Base-by-base conservation (phyloP, 2,113 vertebrate genomes). In the Thunnus thynnus region DNA sequence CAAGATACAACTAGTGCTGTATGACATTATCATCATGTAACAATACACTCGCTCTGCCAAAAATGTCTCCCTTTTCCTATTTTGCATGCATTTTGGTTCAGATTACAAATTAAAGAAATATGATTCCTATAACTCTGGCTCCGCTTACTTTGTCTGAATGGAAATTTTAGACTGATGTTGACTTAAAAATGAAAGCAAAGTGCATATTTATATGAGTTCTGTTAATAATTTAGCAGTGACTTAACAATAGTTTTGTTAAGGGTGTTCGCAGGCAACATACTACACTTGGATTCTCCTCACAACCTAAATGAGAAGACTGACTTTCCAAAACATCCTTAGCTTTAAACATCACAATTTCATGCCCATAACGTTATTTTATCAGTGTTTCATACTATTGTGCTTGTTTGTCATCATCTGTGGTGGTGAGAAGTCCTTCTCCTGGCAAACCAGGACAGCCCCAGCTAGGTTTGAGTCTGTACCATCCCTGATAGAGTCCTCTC, bases 401-500 rank as follows among this genome's bases (percentile, higher is more conserved):
- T 8, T 57, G 32, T 51, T 71, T 71, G 16, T 73, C 2, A 2
- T 30, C 16, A 16, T 78, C 62, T 2, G 44, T 22, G 5, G 41
- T 17, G 55, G 51, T 54, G 5, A 91, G 93, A 52, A 94, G 92
- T 72, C 93, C 95, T 0, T 92, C 90, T 54, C 91, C 95, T 0
- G 96, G 95, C 57, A 93, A 88, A 68, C 95, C 95, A 0, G 96
- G 95, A 50, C 95, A 95, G 72, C 93, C 94, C 86, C 89, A 92
- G 58, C 88, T 90, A 0, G 84, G 93, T 51, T 63, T 72, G 22
- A 89, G 72, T 11, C 70, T 68, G 86, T 92, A 96, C 96, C 96
- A 96, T n/a, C 94, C 94, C 56, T 94, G 95, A 47, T 97, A 96
- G 62, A 96, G 96, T 16, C 95, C 94, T 79, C 94, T 94, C 96